Evolutionary conservation across 2,888 invertebrate species (phyloP), one percentile per base, ranked within the genome.

Genomic region (Hymenopus coronatus): DNA sequence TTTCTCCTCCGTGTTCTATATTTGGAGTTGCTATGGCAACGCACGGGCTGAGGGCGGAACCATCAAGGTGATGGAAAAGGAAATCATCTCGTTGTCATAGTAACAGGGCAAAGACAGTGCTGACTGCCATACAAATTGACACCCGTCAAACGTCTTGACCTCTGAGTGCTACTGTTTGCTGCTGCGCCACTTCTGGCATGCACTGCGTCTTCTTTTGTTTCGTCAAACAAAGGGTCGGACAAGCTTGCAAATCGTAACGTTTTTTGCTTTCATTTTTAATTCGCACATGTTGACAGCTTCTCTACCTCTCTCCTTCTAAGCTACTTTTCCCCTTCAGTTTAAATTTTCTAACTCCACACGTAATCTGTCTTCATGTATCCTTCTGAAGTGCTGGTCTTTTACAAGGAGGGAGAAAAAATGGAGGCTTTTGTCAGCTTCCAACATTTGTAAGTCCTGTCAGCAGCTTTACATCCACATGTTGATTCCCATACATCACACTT

Each of bases 41-140:
- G 27, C 27, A 46, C 14, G 54, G 54, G 85, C 85, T 27, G 85
- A 40, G 46, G 88, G 85, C 40, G 86, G 82, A 85, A 83, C 83
- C 88, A 84, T 88, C 84, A 88, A 54, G 82, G 84, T 88, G 88
- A 88, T 88, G 88, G 88, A 84, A 81, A 40, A 83, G 88, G 88
- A 85, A 88, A 88, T 88, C 88, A 85, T 84, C 85, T 85, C 88
- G 85, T 85, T 46, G 85, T 54, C 85, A 85, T 85, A 85, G 85
- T 54, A 85, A 85, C 85, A 7, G 14, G 20, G 20, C 25, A 33
- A n/a, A 40, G 33, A 28, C 28, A 12, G 84, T 33, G 85, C n/a
- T 46, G 46, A 85, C 46, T 15, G 27, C 84, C 25, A 33, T 84
- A 25, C 33, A 33, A 84, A 25, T 46, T 46, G 85, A 85, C 46